Evolutionary conservation across 1,140 invertebrate species (phyloP).

Genomic region (Lutraria rhynchaena): DNA sequence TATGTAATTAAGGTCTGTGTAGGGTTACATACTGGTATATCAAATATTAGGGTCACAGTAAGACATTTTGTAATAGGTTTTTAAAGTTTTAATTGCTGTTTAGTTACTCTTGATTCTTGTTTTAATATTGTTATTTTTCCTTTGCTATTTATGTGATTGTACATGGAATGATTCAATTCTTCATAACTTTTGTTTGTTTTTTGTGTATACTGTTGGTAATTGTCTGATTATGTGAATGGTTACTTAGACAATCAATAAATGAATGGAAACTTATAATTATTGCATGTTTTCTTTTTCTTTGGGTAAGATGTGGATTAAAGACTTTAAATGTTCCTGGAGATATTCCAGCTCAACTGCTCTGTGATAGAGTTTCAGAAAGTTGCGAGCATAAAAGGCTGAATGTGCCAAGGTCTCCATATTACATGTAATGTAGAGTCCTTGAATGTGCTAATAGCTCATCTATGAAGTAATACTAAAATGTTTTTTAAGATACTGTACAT

Average conservation of each 20-base stretch:
- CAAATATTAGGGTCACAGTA: not conserved
- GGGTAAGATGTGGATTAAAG: too few relatives aligned
- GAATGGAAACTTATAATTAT: not conserved
- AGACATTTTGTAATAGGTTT: not conserved
- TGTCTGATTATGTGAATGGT: not conserved
- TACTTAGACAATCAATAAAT: constrained; percentile 29
- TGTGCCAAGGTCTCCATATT: too few relatives aligned
- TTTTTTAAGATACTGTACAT: too few relatives aligned
- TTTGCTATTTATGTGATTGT: constrained; percentile 6
- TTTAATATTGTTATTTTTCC: constrained; percentile 24
- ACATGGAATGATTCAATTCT: not conserved
- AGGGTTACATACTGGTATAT: not conserved
- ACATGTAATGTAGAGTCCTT: too few relatives aligned
- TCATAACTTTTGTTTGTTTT: not conserved
- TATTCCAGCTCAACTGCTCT: too few relatives aligned
- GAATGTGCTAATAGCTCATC: too few relatives aligned
- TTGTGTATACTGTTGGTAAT: not conserved
- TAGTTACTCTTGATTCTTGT: constrained; percentile 4
- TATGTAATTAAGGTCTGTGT: too few relatives aligned
- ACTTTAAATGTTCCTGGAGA: too few relatives aligned
- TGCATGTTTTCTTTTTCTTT: too few relatives aligned
- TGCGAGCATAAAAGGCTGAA: too few relatives aligned
- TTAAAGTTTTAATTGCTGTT: not conserved
- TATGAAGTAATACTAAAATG: too few relatives aligned
- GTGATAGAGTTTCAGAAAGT: too few relatives aligned